A percentile compares a stretch with the other conserved stretches of the same genome.
Conservation (phyloP, 2,113 vertebrate species). For the Cyanoderma ruficeps region DNA sequence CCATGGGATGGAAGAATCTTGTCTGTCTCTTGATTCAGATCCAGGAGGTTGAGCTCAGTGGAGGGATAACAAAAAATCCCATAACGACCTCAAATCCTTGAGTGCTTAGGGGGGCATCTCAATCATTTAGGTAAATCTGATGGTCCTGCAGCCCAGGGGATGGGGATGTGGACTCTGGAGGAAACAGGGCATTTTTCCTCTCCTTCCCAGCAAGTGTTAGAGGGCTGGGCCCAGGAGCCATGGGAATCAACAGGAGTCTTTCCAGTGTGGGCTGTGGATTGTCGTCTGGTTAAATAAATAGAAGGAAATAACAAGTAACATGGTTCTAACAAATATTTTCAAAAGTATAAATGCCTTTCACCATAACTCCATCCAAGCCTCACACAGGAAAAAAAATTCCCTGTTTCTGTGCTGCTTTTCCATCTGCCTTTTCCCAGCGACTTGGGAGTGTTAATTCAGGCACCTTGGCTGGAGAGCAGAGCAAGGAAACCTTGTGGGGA, state of each 20-base stretch:
- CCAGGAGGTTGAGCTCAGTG: not conserved
- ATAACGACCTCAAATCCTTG: not conserved
- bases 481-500: not conserved
- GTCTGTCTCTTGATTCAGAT: not conserved
- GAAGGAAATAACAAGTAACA: conserved; percentile 44
- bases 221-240: not conserved
- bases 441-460: not conserved
- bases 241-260: not conserved
- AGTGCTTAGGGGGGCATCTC: not conserved
- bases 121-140: not conserved
- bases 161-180: not conserved
- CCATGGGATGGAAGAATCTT: not conserved
- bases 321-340: not conserved
- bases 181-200: not conserved
- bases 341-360: not conserved
- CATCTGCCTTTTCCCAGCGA: not conserved
- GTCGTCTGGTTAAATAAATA: not conserved
- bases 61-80: not conserved
- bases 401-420: conserved; percentile 7
- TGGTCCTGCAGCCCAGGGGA: not conserved
- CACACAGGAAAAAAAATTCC: conserved; percentile 17
- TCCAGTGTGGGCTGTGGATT: conserved; percentile 53
- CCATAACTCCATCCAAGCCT: conserved; percentile 3
- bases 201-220: not conserved
- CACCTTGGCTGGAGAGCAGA: not conserved